Base-by-base conservation (phyloP, 2,888 invertebrate species). In the Dromius quadrimaculatus region DNA sequence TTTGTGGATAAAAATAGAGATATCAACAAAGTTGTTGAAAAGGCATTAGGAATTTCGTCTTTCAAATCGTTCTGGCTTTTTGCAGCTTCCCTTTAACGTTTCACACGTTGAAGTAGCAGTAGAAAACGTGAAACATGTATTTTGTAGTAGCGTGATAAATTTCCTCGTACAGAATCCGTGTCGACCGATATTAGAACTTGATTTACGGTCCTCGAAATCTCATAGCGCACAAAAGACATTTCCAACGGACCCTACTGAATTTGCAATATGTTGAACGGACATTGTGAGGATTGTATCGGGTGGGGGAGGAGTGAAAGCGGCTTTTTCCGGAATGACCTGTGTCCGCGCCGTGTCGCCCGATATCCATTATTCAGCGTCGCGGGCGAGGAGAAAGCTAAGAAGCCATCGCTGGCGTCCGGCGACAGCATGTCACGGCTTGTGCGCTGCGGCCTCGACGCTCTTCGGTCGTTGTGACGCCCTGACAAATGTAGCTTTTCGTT, bases 331-430 rank as follows among this genome's bases (percentile, higher is more conserved):
- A 76, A 77, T 75, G 79, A 80, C 80, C 81, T 78, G 77, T 81
- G 81, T 81, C 81, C 78, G 75, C 68, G 74, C 76, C 75, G 76
- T 80, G 79, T 80, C 80, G 79, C 75, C 72, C 75, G 76, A 78
- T 76, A 81, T 81, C 81, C 81, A 81, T 81, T 81, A 81, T 81
- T 81, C 81, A 81, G 77, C 76, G 77, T 75, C 74, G 76, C 74
- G 76, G 75, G 75, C 78, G 20, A 2, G n/a, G 45, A 45, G 47
- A 17, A 23, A 78, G 79, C 80, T 79, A 81, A 81, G 81, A 80
- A 81, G 80, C 78, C 79, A 78, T 79, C 79, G 75, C 74, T 74
- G 74, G 76, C 74, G 75, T 75, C 76, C 78, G 78, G 74, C 79
- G 79, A 80, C 80, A 79, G 76, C 77, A 77, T 79, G 77, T 78